Base-by-base conservation (phyloP, 2,888 invertebrate genomes). In the Malachius bipustulatus region DNA sequence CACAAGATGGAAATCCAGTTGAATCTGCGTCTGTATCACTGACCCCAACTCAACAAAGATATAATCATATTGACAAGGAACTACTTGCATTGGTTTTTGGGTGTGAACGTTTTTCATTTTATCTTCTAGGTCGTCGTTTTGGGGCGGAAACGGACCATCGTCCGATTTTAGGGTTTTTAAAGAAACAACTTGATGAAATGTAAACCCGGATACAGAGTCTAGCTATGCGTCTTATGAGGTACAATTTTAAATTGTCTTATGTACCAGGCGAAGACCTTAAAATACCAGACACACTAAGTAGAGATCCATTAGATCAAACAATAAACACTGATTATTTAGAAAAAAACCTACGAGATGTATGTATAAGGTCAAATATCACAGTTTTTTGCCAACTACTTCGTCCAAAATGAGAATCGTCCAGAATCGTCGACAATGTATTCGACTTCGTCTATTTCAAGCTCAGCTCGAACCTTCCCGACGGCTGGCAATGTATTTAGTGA, bases 231-330 rank as follows among this genome's bases (percentile, higher is more conserved):
- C 24, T 19, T 19, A 8, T 19, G 24, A 19, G 24, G n/a, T 19
- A 19, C n/a, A 19, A 19, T 19, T 19, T 19, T 19, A n/a, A 6
- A 8, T 19, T 19, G 24, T 8, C 24, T 8, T 19, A 19, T 19
- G 24, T 19, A 8, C 24, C 24, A 19, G 24, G 24, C 24, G n/a
- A 19, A 19, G 24, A 19, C n/a, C 24, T 19, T n/a, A 19, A 19
- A n/a, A 19, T 19, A 19, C 24, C 24, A n/a, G 24, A 19, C 24
- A 19, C 24, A 8, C n/a, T 19, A n/a, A 19, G 24, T 19, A 19
- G 6, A 19, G 24, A 19, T 19, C n/a, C 24, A 19, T 19, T 19
- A 19, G 24, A n/a, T 19, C 24, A 19, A 19, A 19, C 24, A 19
- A 19, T 19, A 19, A 19, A 19, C 6, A 19, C 24, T 8, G 24